Evolutionary conservation across 2,888 invertebrate species (phyloP).

Genomic region (Dicranocentrus wangi): DNA sequence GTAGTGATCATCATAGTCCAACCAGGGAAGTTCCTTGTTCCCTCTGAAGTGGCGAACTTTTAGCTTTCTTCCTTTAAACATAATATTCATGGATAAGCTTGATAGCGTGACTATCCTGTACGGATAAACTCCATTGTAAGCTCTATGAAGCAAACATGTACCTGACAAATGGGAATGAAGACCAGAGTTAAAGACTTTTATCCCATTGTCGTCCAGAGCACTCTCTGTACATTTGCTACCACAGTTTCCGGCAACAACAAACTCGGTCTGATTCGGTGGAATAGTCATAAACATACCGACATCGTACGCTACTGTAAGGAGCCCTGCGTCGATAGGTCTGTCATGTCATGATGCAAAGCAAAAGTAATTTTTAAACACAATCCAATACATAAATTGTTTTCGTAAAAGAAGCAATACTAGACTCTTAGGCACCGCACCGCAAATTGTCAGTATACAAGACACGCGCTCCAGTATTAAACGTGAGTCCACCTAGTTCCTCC

Average conservation of each 20-base stretch:
- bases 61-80: slow-evolving; percentile 23
- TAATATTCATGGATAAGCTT: too few species aligned
- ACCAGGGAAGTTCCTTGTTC: slow-evolving; percentile 29
- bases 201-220: slow-evolving; percentile 77
- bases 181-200: slow-evolving; percentile 87
- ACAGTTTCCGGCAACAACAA: slow-evolving; percentile 88
- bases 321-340: slow-evolving; percentile 82
- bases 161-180: slow-evolving; percentile 84
- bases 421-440: too few species aligned
- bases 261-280: slow-evolving; percentile 85
- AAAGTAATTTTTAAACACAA: not conserved
- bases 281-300: slow-evolving; percentile 87
- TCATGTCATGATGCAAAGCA: slow-evolving; percentile 68
- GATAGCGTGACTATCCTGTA: too few species aligned
- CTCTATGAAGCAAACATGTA: too few species aligned
- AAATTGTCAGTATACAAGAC: slow-evolving; percentile 9
- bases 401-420: too few species aligned
- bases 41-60: slow-evolving; percentile 33
- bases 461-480: not conserved
- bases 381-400: not conserved
- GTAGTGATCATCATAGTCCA: slow-evolving; percentile 35
- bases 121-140: too few species aligned
- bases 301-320: slow-evolving; percentile 85
- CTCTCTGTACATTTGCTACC: slow-evolving; percentile 85
- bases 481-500: not conserved